Base-by-base conservation (phyloP, 2,113 vertebrate genomes). In the Engraulis encrasicolus region DNA sequence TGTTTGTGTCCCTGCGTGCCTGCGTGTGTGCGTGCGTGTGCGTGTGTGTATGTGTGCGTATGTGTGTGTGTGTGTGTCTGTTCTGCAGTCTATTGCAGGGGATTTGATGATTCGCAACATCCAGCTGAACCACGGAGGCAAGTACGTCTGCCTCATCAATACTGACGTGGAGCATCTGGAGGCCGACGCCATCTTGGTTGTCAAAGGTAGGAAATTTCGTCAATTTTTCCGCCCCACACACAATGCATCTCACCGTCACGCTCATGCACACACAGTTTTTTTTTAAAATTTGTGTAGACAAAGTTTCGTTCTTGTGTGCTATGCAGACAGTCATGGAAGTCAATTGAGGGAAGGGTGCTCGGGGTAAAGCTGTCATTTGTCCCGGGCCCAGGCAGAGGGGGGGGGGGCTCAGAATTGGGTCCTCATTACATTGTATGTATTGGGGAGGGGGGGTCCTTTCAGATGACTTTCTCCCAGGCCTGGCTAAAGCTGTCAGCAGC, bases 91-190 rank as follows among this genome's bases (percentile, higher is more conserved):
- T 71, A 93, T 96, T 0, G 96, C 97, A 0, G 98, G 98, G 0
- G 98, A 99, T 91, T 88, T 99, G 78, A 97, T 99, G 97, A 97
- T 99, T 89, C 96, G 98, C 82, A 98, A 98, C 93, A 97, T 98
- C 88, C 98, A 98, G 91, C 92, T 99, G 87, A 96, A 95, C 66
- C 97, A 99, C 1, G 96, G 94, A 27, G 98, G 98, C 20, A 97
- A 96, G 82, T 99, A 99, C 0, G 96, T 98, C 27, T 99, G 98
- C 17, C 93, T 96, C 89, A 95, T 97, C 61, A 96, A 96, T 89
- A 98, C 97, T 0, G 96, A 95, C 0, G 97, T 98, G 84, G 97
- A 99, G 88, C 98, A 96, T 0, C 94, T 98, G 83, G 98, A 97
- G 2, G 95, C 96, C 1, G 96, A 96, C 0, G 97, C 97, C 0